These are phyloP conservation scores for Triplophysa bombifrons DNA, from an alignment of 2,797 vertebrate genomes.

Conservation along the genomic window DNA sequence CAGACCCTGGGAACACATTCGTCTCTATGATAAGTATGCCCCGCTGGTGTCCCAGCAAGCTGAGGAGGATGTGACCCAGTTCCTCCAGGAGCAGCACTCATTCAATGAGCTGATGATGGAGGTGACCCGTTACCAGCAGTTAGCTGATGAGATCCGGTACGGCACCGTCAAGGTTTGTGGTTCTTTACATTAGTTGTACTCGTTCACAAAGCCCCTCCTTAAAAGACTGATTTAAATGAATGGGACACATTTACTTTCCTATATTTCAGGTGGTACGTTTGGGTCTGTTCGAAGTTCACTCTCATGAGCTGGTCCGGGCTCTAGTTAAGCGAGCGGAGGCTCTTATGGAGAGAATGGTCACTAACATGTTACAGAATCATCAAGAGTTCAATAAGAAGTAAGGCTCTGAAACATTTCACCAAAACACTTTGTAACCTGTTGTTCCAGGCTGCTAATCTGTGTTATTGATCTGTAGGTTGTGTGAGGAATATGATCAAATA, in stretches of 20 bases:
- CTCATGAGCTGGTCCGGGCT: constrained; percentile 78
- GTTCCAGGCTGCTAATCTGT: not conserved
- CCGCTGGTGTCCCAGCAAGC: constrained; percentile 80
- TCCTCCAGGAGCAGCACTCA: constrained; percentile 77
- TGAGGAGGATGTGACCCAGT: constrained; percentile 77
- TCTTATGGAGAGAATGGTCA: constrained; percentile 78
- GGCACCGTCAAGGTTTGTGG: constrained; percentile 76
- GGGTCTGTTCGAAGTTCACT: constrained; percentile 89
- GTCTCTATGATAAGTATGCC: constrained; percentile 83
- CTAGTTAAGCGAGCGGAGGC: constrained; percentile 76
- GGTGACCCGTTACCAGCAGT: constrained; percentile 78
- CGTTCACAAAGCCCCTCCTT: not conserved
- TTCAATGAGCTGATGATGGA: constrained; percentile 83
- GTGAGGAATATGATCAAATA: constrained; percentile 85
- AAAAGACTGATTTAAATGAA: not conserved
- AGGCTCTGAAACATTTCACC: constrained; percentile 38
- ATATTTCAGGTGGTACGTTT: constrained; percentile 75
- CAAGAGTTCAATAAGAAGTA: constrained; percentile 75
- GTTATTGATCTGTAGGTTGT: constrained; percentile 75
- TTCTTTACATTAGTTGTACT: constrained; percentile 1
- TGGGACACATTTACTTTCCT: constrained; percentile 13
- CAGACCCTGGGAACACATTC: constrained; percentile 76
- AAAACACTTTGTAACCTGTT: not conserved
- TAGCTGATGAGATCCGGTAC: constrained; percentile 82
- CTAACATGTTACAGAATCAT: constrained; percentile 78